Percentiles rank a stretch among this genome's conserved stretches.
Evolutionary conservation across 2,113 vertebrate species (phyloP).

Genomic region (Prietella phreatophila): DNA sequence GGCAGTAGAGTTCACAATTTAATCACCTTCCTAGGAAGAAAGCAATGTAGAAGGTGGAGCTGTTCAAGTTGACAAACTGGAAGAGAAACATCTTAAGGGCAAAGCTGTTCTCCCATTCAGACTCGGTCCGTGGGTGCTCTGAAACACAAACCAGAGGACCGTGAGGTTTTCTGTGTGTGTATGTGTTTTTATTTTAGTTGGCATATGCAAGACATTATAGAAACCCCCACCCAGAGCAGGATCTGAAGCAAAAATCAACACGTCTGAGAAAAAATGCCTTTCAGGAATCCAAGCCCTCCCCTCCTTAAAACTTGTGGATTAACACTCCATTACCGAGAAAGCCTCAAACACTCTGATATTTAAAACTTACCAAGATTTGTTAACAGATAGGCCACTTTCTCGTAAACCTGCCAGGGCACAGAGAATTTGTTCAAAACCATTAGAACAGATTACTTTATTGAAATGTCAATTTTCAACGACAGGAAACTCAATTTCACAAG

Average conservation of each 20-base stretch:
- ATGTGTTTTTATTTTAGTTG: neutral
- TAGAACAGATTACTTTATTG: neutral
- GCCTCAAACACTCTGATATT: neutral
- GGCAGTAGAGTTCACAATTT: neutral
- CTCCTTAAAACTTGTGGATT: slow-evolving; percentile 9
- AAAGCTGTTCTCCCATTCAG: slow-evolving; percentile 98
- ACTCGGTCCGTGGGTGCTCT: slow-evolving; percentile 97
- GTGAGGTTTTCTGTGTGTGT: slow-evolving; percentile 1
- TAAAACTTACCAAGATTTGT: slow-evolving; percentile 88
- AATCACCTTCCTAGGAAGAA: slow-evolving; percentile 95
- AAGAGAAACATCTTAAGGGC: slow-evolving; percentile 99
- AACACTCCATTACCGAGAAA: slow-evolving; percentile 23
- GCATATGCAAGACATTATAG: slow-evolving; percentile 29
- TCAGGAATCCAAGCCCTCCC: slow-evolving; percentile 22
- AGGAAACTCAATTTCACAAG: neutral
- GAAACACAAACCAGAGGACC: slow-evolving; percentile 29
- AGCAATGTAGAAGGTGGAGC: slow-evolving; percentile 97
- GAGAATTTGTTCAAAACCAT: slow-evolving; percentile 29
- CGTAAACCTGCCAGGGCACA: slow-evolving; percentile 83
- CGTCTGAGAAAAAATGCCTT: slow-evolving; percentile 24
- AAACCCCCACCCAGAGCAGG: slow-evolving; percentile 5
- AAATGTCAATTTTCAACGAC: neutral
- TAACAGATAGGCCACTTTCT: slow-evolving; percentile 94
- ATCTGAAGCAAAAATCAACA: slow-evolving; percentile 25
- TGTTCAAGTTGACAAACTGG: slow-evolving; percentile 98